Evolutionary conservation across 2,113 vertebrate genomes (phyloP), one percentile per base, ranked within the genome.

Genomic region (Tinamus guttatus): DNA sequence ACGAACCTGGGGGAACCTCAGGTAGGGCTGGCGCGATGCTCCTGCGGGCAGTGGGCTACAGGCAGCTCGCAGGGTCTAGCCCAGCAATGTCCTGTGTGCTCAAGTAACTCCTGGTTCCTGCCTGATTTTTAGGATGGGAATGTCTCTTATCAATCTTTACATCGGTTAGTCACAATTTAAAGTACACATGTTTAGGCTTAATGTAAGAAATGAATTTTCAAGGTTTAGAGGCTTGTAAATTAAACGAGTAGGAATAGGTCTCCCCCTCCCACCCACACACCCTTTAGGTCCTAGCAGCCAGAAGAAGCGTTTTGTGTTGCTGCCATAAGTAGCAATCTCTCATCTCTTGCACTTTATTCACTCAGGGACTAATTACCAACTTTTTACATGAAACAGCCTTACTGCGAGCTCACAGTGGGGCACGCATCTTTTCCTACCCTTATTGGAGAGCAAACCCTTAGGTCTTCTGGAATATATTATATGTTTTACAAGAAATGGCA

Each of bases 321-420:
- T 93, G 84, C 93, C 96, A 85, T 92, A 96, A 97, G 97, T 96
- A 98, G 81, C 95, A 91, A 94, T 91, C 98, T 98, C 98, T 98
- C 97, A 98, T 98, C 98, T 98, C 96, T 98, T 98, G 98, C 97
- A 97, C 98, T 98, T 98, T 98, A 99, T 98, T 98, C 99, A 99
- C 99, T 99, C 98, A 96, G 99, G 99, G 99, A 99, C 98, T 99
- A 99, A 99, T 99, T 99, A 99, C 98, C 98, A 98, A 99, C 98
- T 99, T 99, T 98, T 98, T 97, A 98, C 98, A 98, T 98, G 98
- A 99, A 98, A 98, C 98, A 98, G 98, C 97, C 98, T 98, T 97
- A 97, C 94, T 97, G 88, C 97, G 87, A 97, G 98, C 95, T 98
- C 97, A 95, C 97, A 97, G 98, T 96, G 97, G 98, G 98, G 96